Percentiles rank a stretch among this genome's conserved stretches.
phyloP scores from a whole-genome alignment of 2,888 invertebrate species.

The Amiota communis region DNA sequence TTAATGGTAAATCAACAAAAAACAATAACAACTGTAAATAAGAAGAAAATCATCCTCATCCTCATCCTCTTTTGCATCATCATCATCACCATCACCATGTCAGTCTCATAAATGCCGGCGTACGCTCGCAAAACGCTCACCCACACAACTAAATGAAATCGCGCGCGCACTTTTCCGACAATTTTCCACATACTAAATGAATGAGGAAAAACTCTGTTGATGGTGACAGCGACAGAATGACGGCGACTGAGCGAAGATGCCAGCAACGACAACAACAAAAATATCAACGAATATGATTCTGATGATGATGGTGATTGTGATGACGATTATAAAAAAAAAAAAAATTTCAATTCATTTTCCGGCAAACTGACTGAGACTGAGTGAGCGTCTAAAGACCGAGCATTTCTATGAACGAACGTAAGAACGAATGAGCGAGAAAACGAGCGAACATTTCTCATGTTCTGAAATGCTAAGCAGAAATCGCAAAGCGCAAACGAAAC shows the following conservation, averaged over 20 bases:
- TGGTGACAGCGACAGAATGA: background rate
- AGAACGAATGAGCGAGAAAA: constrained; percentile 5
- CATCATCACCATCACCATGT: background rate
- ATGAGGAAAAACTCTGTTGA: too few relatives aligned
- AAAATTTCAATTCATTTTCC: constrained; percentile 32
- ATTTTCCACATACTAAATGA: too few relatives aligned
- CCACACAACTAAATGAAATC: background rate
- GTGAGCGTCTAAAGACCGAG: too few relatives aligned
- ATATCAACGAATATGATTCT: constrained; percentile 7
- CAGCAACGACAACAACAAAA: background rate
- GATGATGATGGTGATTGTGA: constrained; percentile 25
- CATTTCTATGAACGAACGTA: too few relatives aligned
- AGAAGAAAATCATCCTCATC: background rate
- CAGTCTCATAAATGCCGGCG: constrained; percentile 10
- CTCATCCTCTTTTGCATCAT: background rate
- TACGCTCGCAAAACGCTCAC: background rate
- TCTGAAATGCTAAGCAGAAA: background rate
- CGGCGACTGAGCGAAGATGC: background rate
- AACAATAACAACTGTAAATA: constrained; percentile 17
- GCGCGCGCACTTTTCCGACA: constrained; percentile 13
- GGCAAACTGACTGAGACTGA: background rate
- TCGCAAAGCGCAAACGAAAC: constrained; percentile 1
- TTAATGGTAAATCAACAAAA: constrained; percentile 2
- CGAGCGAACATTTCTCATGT: background rate
- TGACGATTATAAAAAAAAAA: constrained; percentile 28